Evolutionary conservation across 2,797 vertebrate genomes (phyloP).

Genomic region (Odontamblyopus lacepedii): DNA sequence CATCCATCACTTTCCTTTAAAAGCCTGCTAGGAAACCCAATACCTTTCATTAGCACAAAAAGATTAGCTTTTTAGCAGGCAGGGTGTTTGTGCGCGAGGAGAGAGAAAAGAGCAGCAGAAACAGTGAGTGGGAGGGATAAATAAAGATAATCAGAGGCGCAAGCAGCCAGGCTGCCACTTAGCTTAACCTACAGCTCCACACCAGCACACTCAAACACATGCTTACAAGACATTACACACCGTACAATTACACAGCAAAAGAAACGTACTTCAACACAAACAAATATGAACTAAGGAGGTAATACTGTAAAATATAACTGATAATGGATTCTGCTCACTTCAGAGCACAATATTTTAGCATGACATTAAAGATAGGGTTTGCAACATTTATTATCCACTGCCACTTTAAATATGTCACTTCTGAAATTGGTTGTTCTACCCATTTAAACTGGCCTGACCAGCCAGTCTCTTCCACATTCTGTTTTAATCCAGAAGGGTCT

Average conservation of each 20-base stretch:
- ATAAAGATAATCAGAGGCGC: constrained; percentile 68
- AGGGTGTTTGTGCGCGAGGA: constrained; percentile 21
- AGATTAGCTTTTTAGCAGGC: constrained; percentile 73
- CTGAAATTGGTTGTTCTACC: background rate
- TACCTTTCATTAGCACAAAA: constrained; percentile 77
- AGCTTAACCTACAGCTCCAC: constrained; percentile 54
- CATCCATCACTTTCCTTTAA: constrained; percentile 75
- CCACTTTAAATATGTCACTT: background rate
- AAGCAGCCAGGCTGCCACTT: constrained; percentile 63
- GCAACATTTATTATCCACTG: too few relatives aligned
- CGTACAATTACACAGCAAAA: constrained; percentile 16
- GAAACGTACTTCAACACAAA: constrained; percentile 19
- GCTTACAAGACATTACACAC: constrained; percentile 40
- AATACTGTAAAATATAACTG: background rate
- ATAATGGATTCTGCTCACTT: background rate
- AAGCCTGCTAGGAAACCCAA: constrained; percentile 78
- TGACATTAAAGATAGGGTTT: background rate
- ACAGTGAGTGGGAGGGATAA: constrained; percentile 51
- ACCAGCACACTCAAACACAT: constrained; percentile 25
- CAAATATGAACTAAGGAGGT: constrained; percentile 1
- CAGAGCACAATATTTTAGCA: background rate
- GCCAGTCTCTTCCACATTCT: too few relatives aligned
- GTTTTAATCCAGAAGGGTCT: too few relatives aligned
- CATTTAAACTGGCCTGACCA: too few relatives aligned
- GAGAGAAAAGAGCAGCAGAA: constrained; percentile 15